Evolutionary conservation across 1,140 invertebrate genomes (phyloP).

Genomic region (Drosophila mojavensis): DNA sequence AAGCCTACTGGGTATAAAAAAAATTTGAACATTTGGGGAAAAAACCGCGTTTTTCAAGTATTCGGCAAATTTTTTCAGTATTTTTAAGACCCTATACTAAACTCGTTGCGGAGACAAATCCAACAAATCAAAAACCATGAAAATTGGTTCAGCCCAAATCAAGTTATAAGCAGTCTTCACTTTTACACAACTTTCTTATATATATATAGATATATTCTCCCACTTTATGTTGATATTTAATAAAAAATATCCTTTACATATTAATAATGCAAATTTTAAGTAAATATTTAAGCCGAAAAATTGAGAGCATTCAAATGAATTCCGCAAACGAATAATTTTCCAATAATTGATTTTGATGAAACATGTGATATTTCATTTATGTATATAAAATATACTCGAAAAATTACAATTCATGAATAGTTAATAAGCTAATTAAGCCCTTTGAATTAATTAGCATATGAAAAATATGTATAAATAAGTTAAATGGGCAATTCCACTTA

Average conservation of each 20-base stretch:
- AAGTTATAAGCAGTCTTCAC: too few species aligned
- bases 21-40: too few species aligned
- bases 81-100: too few species aligned
- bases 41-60: too few species aligned
- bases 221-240: not conserved
- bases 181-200: too few species aligned
- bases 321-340: too few species aligned
- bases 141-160: too few species aligned
- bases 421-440: not conserved
- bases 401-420: not conserved
- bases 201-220: too few species aligned
- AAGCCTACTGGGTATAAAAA: too few species aligned
- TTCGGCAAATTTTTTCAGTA: too few species aligned
- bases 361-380: not conserved
- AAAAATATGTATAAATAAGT: not conserved
- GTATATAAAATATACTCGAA: not conserved
- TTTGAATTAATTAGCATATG: conserved; percentile 1
- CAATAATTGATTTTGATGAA: not conserved
- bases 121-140: too few species aligned
- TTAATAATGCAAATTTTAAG: not conserved
- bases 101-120: too few species aligned
- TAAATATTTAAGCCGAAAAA: not conserved
- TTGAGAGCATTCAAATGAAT: not conserved
- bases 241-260: not conserved
- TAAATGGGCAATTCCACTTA: not conserved